Evolutionary conservation across 1,140 invertebrate species (phyloP).

Genomic region (Oryctes rhinoceros): DNA sequence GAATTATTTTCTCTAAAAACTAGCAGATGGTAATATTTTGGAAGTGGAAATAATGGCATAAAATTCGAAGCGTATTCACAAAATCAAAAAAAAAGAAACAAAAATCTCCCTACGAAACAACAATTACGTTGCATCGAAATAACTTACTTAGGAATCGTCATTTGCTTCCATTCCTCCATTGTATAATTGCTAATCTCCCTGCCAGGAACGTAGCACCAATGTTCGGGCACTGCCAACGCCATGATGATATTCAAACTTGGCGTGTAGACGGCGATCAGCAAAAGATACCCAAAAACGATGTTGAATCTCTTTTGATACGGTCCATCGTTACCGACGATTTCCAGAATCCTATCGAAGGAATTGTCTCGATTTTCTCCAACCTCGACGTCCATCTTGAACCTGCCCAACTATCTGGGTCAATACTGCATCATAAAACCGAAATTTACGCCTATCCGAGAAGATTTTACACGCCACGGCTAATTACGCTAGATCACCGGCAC

Average conservation of each 20-base stretch:
- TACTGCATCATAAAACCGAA: not conserved
- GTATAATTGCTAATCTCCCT: conserved; percentile 61
- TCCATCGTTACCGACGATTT: conserved; percentile 64
- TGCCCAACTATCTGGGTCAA: too few relatives aligned
- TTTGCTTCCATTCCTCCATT: conserved; percentile 62
- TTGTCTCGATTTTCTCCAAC: not conserved
- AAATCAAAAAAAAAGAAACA: too few relatives aligned
- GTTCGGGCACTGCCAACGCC: conserved; percentile 64
- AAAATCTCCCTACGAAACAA: too few relatives aligned
- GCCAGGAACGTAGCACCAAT: conserved; percentile 67
- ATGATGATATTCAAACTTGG: conserved; percentile 64
- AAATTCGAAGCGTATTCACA: not conserved
- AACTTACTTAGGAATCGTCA: conserved; percentile 63
- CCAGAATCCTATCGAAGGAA: conserved; percentile 57
- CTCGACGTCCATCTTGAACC: not conserved
- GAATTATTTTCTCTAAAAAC: conserved; percentile 44
- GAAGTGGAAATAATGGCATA: not conserved
- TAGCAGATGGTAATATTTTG: conserved; percentile 20
- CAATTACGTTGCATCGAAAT: not conserved
- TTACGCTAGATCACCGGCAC: not conserved
- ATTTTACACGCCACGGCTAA: not conserved
- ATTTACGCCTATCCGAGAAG: not conserved
- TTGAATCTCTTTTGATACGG: conserved; percentile 65
- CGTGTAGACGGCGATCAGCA: conserved; percentile 60
- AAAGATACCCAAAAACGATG: conserved; percentile 60